Evolutionary conservation across 2,888 invertebrate genomes (phyloP).

Genomic region (Hedychridium roseum): DNA sequence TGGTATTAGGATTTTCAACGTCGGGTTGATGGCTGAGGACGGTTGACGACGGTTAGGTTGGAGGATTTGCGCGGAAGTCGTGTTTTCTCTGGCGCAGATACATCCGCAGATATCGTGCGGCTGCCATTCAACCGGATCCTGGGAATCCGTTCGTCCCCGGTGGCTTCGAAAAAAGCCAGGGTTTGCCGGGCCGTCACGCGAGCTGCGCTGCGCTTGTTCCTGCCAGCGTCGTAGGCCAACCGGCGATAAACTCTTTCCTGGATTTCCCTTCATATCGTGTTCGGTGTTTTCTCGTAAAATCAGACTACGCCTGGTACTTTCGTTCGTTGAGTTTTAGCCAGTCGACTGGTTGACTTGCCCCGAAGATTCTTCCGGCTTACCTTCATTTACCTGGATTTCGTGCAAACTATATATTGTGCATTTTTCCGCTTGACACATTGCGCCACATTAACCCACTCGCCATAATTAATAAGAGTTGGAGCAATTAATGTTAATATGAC

Average conservation of each 20-base stretch:
- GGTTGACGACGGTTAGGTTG: background rate
- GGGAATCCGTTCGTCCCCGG: conserved; percentile 24
- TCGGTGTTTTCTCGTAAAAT: too few relatives aligned
- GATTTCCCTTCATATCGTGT: conserved; percentile 1
- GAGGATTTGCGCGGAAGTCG: conserved; percentile 32
- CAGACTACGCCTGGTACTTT: too few relatives aligned
- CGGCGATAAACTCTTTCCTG: conserved; percentile 16
- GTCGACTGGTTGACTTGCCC: too few relatives aligned
- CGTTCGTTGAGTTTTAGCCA: too few relatives aligned
- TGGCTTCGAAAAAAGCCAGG: conserved; percentile 16
- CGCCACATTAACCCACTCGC: conserved; percentile 15
- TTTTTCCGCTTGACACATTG: conserved; percentile 1
- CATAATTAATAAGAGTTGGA: conserved; percentile 20
- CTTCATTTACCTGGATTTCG: too few relatives aligned
- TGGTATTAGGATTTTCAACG: too few relatives aligned
- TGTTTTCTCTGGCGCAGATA: conserved; percentile 29
- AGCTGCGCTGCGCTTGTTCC: conserved; percentile 16
- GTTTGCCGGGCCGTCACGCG: conserved; percentile 25
- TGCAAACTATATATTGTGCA: too few relatives aligned
- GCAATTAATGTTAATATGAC: conserved; percentile 19
- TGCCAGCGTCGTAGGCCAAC: conserved; percentile 11
- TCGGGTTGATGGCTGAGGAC: conserved; percentile 11
- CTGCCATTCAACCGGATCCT: conserved; percentile 28
- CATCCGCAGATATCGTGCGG: conserved; percentile 23
- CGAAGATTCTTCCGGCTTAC: too few relatives aligned